Evolutionary conservation across 2,888 invertebrate genomes (phyloP).

Genomic region (Penaeus monodon): DNA sequence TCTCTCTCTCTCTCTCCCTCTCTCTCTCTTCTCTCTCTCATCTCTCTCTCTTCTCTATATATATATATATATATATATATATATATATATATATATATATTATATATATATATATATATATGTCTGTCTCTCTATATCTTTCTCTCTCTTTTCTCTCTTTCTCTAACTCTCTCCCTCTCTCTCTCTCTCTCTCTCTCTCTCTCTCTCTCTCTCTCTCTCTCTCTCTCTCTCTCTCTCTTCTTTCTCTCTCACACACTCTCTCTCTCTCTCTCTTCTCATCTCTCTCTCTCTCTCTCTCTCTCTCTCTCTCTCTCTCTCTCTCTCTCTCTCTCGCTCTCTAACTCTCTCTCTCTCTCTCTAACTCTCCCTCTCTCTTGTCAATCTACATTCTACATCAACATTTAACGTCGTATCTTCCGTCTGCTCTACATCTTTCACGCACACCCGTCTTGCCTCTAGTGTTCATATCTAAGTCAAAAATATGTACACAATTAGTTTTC

Average conservation of each 20-base stretch:
- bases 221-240: background rate
- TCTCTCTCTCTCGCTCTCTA: background rate
- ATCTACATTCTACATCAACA: no score
- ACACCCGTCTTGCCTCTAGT: no score
- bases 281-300: constrained; percentile 14
- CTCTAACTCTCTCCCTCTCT: no score
- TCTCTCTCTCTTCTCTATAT: background rate
- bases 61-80: no score
- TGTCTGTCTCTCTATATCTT: no score
- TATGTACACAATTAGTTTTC: no score
- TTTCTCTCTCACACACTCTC: background rate
- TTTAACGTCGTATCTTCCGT: background rate
- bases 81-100: no score
- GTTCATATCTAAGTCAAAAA: no score
- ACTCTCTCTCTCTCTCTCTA: constrained; percentile 11
- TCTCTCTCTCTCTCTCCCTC: background rate
- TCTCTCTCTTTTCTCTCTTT: no score
- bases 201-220: background rate
- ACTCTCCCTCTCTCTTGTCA: background rate
- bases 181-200: background rate
- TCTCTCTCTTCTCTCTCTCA: background rate
- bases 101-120: no score
- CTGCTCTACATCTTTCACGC: no score
- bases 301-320: constrained; percentile 9
- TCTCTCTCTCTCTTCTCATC: background rate